Evolutionary conservation across 2,888 invertebrate species (phyloP).

Genomic region (Orthosia incerta): DNA sequence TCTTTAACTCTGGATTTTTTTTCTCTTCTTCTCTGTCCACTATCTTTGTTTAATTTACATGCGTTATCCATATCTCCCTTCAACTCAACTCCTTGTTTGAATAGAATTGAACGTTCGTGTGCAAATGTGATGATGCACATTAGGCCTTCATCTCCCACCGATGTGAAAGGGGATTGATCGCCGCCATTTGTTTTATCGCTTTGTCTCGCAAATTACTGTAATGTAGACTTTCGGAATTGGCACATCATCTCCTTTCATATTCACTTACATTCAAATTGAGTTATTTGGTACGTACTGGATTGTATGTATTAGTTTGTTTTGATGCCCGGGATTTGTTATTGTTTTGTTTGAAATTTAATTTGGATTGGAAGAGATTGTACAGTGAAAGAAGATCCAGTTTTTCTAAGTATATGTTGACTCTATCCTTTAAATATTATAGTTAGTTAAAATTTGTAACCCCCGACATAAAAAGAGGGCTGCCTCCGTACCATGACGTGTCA

Average conservation of each 20-base stretch:
- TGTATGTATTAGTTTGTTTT: conserved; percentile 39
- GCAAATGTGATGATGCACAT: conserved; percentile 89
- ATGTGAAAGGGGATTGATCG: conserved; percentile 81
- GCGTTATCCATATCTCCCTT: conserved; percentile 11
- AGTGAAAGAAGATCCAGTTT: too few relatives aligned
- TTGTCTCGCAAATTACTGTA: conserved; percentile 68
- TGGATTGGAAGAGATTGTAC: not conserved
- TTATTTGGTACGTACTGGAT: conserved; percentile 53
- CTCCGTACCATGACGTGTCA: too few relatives aligned
- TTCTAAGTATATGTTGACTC: too few relatives aligned
- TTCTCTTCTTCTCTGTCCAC: too few relatives aligned
- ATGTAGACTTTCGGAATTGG: conserved; percentile 60
- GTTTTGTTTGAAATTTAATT: not conserved
- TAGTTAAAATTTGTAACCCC: too few relatives aligned
- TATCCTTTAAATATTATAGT: too few relatives aligned
- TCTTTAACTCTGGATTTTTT: too few relatives aligned
- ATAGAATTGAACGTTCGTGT: conserved; percentile 82
- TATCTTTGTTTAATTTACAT: not conserved
- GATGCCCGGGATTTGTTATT: not conserved
- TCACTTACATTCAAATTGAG: conserved; percentile 69
- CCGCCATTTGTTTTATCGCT: conserved; percentile 80
- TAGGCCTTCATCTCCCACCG: conserved; percentile 83
- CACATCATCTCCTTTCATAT: conserved; percentile 71
- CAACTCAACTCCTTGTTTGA: conserved; percentile 59
- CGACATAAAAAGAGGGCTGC: too few relatives aligned